Evolutionary conservation across 2,888 invertebrate species (phyloP).

Genomic region (Ashinkailepas kermadecensis): DNA sequence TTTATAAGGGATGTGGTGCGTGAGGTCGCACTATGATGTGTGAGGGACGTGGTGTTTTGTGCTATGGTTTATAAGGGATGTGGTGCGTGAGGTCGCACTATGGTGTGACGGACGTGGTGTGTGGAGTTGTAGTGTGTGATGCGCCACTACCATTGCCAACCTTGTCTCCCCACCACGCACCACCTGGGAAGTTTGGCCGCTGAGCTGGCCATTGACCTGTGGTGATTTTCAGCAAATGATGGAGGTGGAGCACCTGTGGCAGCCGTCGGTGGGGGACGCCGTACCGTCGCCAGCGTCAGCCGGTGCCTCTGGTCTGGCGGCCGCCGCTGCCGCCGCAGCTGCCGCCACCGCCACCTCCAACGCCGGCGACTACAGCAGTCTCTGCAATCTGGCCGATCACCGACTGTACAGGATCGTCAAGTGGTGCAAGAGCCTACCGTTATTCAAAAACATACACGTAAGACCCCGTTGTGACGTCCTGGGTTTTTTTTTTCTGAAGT

Average conservation of each 20-base stretch:
- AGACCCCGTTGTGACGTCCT: conserved; percentile 39
- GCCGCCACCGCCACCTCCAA: conserved; percentile 64
- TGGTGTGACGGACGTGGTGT: too few relatives aligned
- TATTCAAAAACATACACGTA: conserved; percentile 92
- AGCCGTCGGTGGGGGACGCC: conserved; percentile 48
- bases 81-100: too few relatives aligned
- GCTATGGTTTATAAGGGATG: too few relatives aligned
- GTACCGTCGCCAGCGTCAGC: conserved; percentile 41
- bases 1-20: too few relatives aligned
- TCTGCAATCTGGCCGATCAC: conserved; percentile 91
- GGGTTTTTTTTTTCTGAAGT: too few relatives aligned
- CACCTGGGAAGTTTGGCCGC: too few relatives aligned
- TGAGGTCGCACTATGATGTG: too few relatives aligned
- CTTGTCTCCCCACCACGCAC: too few relatives aligned
- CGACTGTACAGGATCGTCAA: conserved; percentile 94
- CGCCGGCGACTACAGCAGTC: conserved; percentile 62
- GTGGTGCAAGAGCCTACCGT: conserved; percentile 94
- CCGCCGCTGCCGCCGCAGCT: conserved; percentile 39
- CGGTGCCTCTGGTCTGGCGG: conserved; percentile 29
- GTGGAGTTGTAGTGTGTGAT: too few relatives aligned
- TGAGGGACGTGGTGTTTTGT: too few relatives aligned
- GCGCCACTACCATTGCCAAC: too few relatives aligned
- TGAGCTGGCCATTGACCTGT: too few relatives aligned
- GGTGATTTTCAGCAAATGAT: conserved; percentile 66
- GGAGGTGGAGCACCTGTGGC: conserved; percentile 93